Percentiles rank a stretch among this genome's conserved stretches.
phyloP scores from a whole-genome alignment of 2,888 invertebrate species.

The Drosophila fulvimacula region DNA sequence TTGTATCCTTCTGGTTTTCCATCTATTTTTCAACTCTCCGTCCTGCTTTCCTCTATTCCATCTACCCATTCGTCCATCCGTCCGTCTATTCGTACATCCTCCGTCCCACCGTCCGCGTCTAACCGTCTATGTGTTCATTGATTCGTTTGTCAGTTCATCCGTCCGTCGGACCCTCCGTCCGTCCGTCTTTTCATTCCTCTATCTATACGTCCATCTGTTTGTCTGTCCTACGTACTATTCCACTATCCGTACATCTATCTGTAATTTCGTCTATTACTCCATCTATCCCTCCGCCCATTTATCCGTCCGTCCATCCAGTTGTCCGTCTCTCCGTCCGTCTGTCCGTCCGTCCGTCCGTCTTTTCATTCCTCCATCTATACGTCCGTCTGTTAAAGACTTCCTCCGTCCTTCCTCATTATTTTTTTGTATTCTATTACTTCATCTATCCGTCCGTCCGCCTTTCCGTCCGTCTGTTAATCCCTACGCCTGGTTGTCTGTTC shows the following conservation, averaged over 20 bases:
- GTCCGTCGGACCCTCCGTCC: too few relatives aligned
- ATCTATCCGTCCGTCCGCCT: too few relatives aligned
- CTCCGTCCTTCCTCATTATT: too few relatives aligned
- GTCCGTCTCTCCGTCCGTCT: too few relatives aligned
- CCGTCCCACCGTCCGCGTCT: neutral
- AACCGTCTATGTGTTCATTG: too few relatives aligned
- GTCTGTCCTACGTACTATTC: neutral
- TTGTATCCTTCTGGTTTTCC: too few relatives aligned
- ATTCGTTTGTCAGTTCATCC: too few relatives aligned
- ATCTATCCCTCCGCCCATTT: neutral
- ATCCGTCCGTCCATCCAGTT: fast-evolving
- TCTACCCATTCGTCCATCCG: neutral
- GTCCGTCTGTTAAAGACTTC: too few relatives aligned
- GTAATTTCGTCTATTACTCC: neutral
- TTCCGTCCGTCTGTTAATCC: neutral
- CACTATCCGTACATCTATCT: neutral
- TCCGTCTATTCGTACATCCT: neutral
- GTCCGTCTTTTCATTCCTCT: neutral
- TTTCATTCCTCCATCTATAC: fast-evolving
- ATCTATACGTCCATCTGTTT: neutral
- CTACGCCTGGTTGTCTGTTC: neutral
- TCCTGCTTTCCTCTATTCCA: too few relatives aligned
- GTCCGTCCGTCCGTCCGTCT: neutral
- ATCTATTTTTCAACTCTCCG: too few relatives aligned
- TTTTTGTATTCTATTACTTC: too few relatives aligned